Conservation (phyloP, 2,797 vertebrate species). For the Menidia menidia region DNA sequence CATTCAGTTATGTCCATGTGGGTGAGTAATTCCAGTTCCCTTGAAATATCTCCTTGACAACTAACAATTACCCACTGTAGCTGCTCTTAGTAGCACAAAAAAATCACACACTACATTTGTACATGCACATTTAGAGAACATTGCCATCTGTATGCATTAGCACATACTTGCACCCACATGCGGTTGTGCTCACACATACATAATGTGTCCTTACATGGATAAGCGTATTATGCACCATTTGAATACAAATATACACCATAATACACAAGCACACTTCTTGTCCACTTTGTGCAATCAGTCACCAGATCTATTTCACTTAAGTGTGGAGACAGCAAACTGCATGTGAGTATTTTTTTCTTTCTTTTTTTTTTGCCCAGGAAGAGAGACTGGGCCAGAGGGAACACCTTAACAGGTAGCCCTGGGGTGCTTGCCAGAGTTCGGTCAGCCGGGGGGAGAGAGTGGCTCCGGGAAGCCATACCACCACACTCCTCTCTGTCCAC, state of each 20-base stretch:
- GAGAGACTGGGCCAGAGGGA: slow-evolving; percentile 80
- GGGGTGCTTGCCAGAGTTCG: slow-evolving; percentile 81
- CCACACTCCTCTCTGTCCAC: slow-evolving; percentile 82
- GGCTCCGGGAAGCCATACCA: slow-evolving; percentile 77
- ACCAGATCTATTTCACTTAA: slow-evolving; percentile 49
- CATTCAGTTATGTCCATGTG: slow-evolving; percentile 72
- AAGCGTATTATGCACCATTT: slow-evolving; percentile 42
- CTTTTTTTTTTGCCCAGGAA: slow-evolving; percentile 80
- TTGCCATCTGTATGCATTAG: slow-evolving; percentile 54
- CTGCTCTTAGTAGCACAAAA: slow-evolving; percentile 55
- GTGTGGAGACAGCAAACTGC: slow-evolving; percentile 60
- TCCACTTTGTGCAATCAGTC: slow-evolving; percentile 53
- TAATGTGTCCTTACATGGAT: slow-evolving; percentile 52
- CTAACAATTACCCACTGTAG: slow-evolving; percentile 70
- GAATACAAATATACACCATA: slow-evolving; percentile 50
- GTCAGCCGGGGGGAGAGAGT: slow-evolving; percentile 77
- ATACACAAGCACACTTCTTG: slow-evolving; percentile 24
- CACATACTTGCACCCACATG: slow-evolving; percentile 19
- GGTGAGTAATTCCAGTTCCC: slow-evolving; percentile 76
- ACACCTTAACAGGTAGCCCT: slow-evolving; percentile 84
- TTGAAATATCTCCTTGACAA: slow-evolving; percentile 79
- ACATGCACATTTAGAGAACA: slow-evolving; percentile 34
- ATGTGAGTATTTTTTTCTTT: slow-evolving; percentile 75
- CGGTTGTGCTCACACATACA: slow-evolving; percentile 41
- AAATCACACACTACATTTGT: slow-evolving; percentile 60